These are phyloP conservation scores for Nothobranchius furzeri DNA, from an alignment of 2,113 vertebrate species.

Conservation along the genomic window DNA sequence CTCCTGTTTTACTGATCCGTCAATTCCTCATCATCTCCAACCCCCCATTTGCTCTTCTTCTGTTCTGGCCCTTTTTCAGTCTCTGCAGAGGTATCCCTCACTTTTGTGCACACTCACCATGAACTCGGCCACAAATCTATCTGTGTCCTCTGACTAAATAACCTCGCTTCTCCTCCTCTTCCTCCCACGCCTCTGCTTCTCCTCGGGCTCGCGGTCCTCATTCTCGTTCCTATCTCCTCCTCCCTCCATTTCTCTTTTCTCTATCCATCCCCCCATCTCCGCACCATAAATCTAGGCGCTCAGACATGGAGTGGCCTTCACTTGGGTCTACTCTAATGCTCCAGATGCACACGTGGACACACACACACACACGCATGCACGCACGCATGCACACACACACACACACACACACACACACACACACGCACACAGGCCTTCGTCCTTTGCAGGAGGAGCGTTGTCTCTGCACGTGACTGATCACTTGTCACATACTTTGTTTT, in stretches of 20 bases:
- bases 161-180: conserved; percentile 36
- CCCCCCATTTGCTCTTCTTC: not conserved
- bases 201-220: conserved; percentile 48
- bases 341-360: conserved; percentile 28
- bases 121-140: conserved; percentile 66
- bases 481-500: conserved; percentile 66
- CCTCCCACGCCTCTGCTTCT: conserved; percentile 58
- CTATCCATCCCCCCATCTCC: conserved; percentile 48
- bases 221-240: conserved; percentile 56
- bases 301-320: conserved; percentile 66
- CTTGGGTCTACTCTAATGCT: conserved; percentile 48
- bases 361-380: conserved; percentile 6
- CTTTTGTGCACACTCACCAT: conserved; percentile 51
- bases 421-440: conserved; percentile 27
- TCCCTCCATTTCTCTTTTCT: conserved; percentile 59
- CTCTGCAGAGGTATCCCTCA: conserved; percentile 33
- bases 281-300: conserved; percentile 71
- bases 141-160: conserved; percentile 58
- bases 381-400: conserved; percentile 29
- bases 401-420: conserved; percentile 31
- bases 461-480: conserved; percentile 61
- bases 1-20: conserved; percentile 41
- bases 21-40: conserved; percentile 42
- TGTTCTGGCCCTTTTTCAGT: conserved; percentile 32
- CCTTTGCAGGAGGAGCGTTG: conserved; percentile 42